Base-by-base conservation (phyloP, 2,888 invertebrate genomes). In the Alsophila aescularia region DNA sequence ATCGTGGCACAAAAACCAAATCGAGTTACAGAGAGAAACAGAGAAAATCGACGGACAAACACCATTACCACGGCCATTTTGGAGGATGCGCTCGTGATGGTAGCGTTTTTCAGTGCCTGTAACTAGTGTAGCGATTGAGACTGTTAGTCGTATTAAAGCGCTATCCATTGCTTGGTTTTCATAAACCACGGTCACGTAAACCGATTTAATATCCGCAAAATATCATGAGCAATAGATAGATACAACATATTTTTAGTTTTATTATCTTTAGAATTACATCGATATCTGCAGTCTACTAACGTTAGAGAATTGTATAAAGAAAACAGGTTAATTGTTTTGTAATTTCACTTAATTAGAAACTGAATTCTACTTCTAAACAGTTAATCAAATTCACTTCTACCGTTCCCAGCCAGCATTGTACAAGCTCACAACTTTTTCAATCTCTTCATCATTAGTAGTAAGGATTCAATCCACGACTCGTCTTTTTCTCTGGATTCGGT, bases 21-120 rank as follows among this genome's bases (percentile, higher is more conserved):
- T 91, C 91, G 85, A 91, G 91, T 91, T 91, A 91, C 85, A 70
- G 79, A 64, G 75, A 83, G 86, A 90, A 91, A 89, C 86, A 89
- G 88, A 90, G 80, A 88, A 87, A 91, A 91, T 90, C 87, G 76
- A 90, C 89, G 78, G 81, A 90, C 89, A 90, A 90, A 91, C 79
- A 88, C 81, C 77, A 89, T 90, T 90, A 90, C 72, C 84, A 88
- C 87, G 88, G 88, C 84, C 83, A 85, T 89, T 88, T 89, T 81
- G 78, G 81, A 83, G 81, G 81, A 81, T 77, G 81, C 83, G 86
- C 86, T 89, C 90, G 90, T 90, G 90, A 90, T 85, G 84, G 73
- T 70, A 63, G 68, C 64, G 85, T 87, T 90, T 90, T 90, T 90
- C 87, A 86, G 78, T 65, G 60, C 70, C 54, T 50, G 56, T 37